Percentiles rank a stretch among this genome's conserved stretches.
phyloP scores from a whole-genome alignment of 2,113 vertebrate species.

The Pseudorhombus dupliciocellatus region DNA sequence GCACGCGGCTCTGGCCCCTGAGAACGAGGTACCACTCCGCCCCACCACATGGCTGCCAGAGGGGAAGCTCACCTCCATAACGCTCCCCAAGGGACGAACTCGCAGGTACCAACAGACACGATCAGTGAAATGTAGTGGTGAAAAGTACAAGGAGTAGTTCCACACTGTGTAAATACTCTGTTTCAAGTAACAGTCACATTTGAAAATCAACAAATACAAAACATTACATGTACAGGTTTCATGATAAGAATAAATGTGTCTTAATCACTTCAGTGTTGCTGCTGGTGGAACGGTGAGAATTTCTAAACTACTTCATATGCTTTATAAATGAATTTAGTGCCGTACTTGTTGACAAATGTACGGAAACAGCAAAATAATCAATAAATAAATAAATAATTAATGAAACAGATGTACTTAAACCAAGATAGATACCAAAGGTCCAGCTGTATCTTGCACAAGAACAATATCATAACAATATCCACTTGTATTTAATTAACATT shows the following conservation, averaged over 20 bases:
- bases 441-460: not conserved
- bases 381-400: not conserved
- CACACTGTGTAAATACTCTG: no score
- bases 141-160: no score
- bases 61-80: constrained; percentile 83
- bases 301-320: no score
- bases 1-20: constrained; percentile 66
- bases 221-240: no score
- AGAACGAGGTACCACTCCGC: constrained; percentile 82
- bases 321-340: no score
- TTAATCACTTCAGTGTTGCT: not conserved
- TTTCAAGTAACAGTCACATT: no score
- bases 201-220: no score
- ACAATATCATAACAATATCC: not conserved
- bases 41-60: constrained; percentile 81
- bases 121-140: no score
- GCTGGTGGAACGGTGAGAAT: not conserved
- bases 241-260: no score
- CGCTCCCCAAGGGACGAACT: constrained; percentile 84
- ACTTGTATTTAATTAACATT: no score
- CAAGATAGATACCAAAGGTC: not conserved
- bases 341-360: not conserved
- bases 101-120: constrained; percentile 80
- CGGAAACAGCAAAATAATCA: not conserved
- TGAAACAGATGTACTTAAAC: not conserved